These are phyloP conservation scores for Cranoglanis bouderius DNA, from an alignment of 2,113 vertebrate species.

Conservation along the genomic window DNA sequence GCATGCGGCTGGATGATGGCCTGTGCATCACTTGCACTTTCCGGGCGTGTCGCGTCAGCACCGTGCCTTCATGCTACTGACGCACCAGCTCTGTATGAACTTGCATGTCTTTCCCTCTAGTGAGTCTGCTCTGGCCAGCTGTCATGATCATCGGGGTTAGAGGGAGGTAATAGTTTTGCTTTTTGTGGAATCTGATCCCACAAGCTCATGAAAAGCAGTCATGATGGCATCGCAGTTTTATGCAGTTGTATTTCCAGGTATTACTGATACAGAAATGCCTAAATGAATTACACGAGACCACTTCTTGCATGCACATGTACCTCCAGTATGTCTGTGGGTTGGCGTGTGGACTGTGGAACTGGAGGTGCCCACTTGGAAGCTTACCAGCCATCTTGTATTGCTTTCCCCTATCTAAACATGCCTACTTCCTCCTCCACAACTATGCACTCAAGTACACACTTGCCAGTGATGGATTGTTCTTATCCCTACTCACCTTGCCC, in stretches of 20 bases:
- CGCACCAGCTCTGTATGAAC: slow-evolving; percentile 36
- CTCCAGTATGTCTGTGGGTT: background rate
- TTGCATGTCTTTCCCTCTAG: slow-evolving; percentile 30
- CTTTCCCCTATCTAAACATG: slow-evolving; percentile 35
- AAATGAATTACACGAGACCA: background rate
- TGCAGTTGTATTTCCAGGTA: background rate
- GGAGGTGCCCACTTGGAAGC: slow-evolving; percentile 23
- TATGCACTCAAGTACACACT: slow-evolving; percentile 57
- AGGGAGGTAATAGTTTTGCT: background rate
- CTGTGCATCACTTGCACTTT: slow-evolving; percentile 49
- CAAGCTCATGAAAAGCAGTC: background rate
- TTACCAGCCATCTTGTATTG: background rate
- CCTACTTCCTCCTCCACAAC: slow-evolving; percentile 48
- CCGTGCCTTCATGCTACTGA: slow-evolving; percentile 17
- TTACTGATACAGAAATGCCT: background rate
- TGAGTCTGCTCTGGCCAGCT: slow-evolving; percentile 31
- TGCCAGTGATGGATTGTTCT: slow-evolving; percentile 50
- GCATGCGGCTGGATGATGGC: slow-evolving; percentile 21
- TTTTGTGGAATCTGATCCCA: slow-evolving; percentile 34
- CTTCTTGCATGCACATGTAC: background rate
- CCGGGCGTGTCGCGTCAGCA: slow-evolving; percentile 38
- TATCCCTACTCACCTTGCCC: slow-evolving; percentile 39
- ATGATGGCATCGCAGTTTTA: background rate
- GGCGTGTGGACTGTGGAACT: background rate
- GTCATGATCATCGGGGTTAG: background rate